Evolutionary conservation across 2,888 invertebrate species (phyloP), one percentile per base, ranked within the genome.

Genomic region (Lasioglossum vierecki): DNA sequence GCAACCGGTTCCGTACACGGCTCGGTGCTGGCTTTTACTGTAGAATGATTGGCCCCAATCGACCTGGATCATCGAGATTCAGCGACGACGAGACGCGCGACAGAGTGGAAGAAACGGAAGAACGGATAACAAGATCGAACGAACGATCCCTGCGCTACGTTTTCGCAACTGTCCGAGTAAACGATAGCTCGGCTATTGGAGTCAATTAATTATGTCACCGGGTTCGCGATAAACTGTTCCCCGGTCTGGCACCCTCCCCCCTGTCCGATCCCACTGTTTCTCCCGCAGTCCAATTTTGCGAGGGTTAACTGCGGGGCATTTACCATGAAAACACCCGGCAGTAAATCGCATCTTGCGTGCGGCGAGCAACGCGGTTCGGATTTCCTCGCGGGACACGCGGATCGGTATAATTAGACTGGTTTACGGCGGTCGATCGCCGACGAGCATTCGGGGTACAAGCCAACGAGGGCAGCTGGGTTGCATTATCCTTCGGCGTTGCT

Each of bases 341-440:
- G 82, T 86, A 86, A 86, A 85, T 86, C 75, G 71, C 82, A 73
- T 77, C 82, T 86, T 85, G 82, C 86, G 86, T 85, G 86, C 84
- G 77, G 77, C 74, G 30, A 30, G 79, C 70, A 85, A 74, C 73
- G 86, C 39, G 73, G 78, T 74, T 80, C 86, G 86, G 79, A 85
- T 85, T 81, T 85, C 86, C 82, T 82, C 83, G 76, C 82, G 83
- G 83, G 83, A 83, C 80, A 83, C 80, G 86, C 79, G 80, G 80
- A 86, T 86, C 81, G 86, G 86, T 86, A 83, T 87, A 87, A 86
- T 87, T 87, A 87, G 86, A 87, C 87, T 87, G 83, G 83, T 87
- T 87, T 87, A 87, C 83, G 86, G 81, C 78, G 83, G 86, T 81
- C 87, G 86, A 83, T 87, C 80, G 83, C 79, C 76, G 70, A 79